These are phyloP conservation scores for Tuberolachnus salignus DNA, from an alignment of 2,888 invertebrate species.

Conservation along the genomic window DNA sequence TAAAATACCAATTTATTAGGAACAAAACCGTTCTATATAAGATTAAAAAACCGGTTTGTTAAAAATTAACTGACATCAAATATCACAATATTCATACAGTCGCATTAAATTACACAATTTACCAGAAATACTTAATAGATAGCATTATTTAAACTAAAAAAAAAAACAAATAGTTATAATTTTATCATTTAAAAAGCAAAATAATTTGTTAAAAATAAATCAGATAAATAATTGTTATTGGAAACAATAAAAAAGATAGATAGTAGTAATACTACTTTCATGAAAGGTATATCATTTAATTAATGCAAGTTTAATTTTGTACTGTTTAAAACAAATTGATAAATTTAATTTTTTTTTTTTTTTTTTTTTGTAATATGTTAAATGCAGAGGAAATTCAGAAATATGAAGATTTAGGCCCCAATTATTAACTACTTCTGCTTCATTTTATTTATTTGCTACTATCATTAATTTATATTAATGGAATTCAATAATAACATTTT, in stretches of 20 bases:
- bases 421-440: not conserved
- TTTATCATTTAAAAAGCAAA: not conserved
- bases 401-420: not conserved
- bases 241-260: not conserved
- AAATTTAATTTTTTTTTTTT: not conserved
- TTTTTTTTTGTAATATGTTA: too few species aligned
- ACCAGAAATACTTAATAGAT: not conserved
- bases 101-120: not conserved
- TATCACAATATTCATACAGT: conserved; percentile 33
- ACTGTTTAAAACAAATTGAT: not conserved
- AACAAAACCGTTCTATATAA: conserved; percentile 47
- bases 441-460: not conserved
- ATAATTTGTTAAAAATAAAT: conserved; percentile 11
- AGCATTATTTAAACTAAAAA: not conserved
- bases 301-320: not conserved
- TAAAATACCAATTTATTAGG: conserved; percentile 30
- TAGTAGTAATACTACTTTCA: not conserved
- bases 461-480: not conserved
- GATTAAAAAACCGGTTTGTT: conserved; percentile 12
- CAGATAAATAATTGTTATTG: not conserved
- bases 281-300: not conserved
- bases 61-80: conserved; percentile 8
- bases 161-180: not conserved
- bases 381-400: not conserved
- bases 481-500: not conserved